Percentiles rank a stretch among this genome's conserved stretches.
These are phyloP conservation scores for Lasioglossum marginatum DNA, from an alignment of 2,888 invertebrate genomes.

Conservation along the genomic window DNA sequence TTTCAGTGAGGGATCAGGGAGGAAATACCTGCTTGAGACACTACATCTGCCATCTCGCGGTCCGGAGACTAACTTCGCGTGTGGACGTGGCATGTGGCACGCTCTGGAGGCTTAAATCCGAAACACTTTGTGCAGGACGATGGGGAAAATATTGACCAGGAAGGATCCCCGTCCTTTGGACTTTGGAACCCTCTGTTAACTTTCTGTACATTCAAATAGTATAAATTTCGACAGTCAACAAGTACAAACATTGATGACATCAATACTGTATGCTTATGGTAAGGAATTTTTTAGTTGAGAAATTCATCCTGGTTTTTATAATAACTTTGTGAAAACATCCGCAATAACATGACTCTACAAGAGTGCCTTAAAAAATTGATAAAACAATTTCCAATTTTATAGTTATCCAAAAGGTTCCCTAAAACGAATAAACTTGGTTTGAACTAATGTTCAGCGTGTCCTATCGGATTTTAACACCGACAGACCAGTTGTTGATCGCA, in stretches of 20 bases:
- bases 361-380: neutral
- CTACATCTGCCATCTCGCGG: conserved; percentile 61
- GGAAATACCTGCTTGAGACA: conserved; percentile 21
- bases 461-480: neutral
- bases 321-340: neutral
- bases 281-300: neutral
- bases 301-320: neutral
- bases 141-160: conserved; percentile 60
- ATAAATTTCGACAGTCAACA: neutral
- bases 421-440: neutral
- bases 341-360: neutral
- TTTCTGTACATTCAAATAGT: neutral
- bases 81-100: conserved; percentile 48
- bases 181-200: neutral
- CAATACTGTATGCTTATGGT: neutral
- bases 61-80: neutral
- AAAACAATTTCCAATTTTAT: neutral
- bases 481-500: neutral
- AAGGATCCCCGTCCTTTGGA: neutral
- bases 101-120: conserved; percentile 41
- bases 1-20: neutral
- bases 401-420: neutral
- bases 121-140: conserved; percentile 26
- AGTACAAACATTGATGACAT: too few species aligned
- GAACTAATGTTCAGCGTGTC: neutral